phyloP scores from a whole-genome alignment of 2,888 invertebrate genomes.

The Diarsia brunnea region DNA sequence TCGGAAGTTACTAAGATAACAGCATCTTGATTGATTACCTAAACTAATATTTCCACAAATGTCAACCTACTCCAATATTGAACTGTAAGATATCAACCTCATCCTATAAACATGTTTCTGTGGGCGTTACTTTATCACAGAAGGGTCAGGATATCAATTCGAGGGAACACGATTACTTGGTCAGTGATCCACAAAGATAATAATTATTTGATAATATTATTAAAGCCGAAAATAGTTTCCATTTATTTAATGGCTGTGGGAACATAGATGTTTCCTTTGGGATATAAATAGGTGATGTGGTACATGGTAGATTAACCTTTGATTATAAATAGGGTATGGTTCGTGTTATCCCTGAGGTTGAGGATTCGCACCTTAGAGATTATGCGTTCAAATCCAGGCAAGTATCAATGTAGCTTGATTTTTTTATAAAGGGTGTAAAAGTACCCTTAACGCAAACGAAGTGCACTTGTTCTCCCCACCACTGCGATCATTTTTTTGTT shows the following conservation, averaged over 20 bases:
- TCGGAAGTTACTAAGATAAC: neutral
- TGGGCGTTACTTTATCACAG: conserved; percentile 9
- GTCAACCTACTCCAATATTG: conserved; percentile 10
- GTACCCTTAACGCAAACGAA: no score
- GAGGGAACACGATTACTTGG: conserved; percentile 22
- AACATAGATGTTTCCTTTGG: neutral
- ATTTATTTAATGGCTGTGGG: neutral
- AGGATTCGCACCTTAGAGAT: no score
- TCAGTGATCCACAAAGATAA: conserved; percentile 4
- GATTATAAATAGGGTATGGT: neutral
- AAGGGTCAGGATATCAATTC: conserved; percentile 41
- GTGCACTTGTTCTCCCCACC: no score
- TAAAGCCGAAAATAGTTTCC: conserved; percentile 16
- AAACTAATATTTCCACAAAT: conserved; percentile 15
- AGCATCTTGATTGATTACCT: neutral
- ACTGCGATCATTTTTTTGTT: no score
- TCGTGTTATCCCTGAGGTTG: no score
- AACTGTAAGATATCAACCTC: neutral
- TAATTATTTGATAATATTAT: conserved; percentile 9
- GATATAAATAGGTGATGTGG: neutral
- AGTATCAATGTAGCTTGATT: no score
- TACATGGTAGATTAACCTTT: neutral
- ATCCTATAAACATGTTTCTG: neutral
- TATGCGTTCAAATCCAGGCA: no score
- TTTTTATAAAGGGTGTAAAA: no score